Evolutionary conservation across 2,113 vertebrate species (phyloP).

Genomic region (Oncorhynchus kisutch): DNA sequence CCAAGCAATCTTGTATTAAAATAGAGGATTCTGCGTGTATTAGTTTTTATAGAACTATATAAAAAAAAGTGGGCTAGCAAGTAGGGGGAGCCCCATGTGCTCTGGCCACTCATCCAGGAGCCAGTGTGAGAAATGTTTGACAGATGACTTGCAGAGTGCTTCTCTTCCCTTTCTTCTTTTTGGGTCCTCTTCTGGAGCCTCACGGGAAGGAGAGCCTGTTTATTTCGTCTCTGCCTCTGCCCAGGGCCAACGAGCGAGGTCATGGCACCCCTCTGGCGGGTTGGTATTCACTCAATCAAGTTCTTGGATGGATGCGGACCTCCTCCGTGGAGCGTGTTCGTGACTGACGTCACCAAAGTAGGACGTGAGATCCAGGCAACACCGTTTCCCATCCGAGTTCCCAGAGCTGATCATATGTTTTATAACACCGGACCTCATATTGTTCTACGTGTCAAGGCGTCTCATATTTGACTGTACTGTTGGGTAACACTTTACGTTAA

Average conservation of each 20-base stretch:
- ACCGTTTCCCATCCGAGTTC: neutral
- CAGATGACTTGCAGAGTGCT: constrained; percentile 36
- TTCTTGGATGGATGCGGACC: constrained; percentile 7
- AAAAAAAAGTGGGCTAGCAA: neutral
- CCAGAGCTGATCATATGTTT: constrained; percentile 24
- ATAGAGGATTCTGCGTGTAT: constrained; percentile 24
- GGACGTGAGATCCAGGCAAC: constrained; percentile 6
- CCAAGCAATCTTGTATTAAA: constrained; percentile 23
- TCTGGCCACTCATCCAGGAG: constrained; percentile 32
- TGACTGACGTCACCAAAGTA: constrained; percentile 18
- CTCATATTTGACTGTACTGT: too few relatives aligned
- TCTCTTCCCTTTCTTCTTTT: neutral
- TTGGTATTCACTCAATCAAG: constrained; percentile 30
- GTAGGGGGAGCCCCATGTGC: constrained; percentile 15
- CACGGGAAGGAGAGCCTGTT: constrained; percentile 19
- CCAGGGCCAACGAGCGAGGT: constrained; percentile 30
- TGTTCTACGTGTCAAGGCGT: too few relatives aligned
- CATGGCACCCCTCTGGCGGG: constrained; percentile 25
- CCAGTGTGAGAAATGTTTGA: constrained; percentile 38
- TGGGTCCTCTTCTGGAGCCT: neutral
- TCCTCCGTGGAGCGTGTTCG: constrained; percentile 9
- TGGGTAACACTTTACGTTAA: too few relatives aligned
- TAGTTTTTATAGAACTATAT: constrained; percentile 42
- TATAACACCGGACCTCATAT: neutral
- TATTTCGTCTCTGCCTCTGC: constrained; percentile 34